phyloP scores from a whole-genome alignment of 2,888 invertebrate genomes.

The Idaea aversata region DNA sequence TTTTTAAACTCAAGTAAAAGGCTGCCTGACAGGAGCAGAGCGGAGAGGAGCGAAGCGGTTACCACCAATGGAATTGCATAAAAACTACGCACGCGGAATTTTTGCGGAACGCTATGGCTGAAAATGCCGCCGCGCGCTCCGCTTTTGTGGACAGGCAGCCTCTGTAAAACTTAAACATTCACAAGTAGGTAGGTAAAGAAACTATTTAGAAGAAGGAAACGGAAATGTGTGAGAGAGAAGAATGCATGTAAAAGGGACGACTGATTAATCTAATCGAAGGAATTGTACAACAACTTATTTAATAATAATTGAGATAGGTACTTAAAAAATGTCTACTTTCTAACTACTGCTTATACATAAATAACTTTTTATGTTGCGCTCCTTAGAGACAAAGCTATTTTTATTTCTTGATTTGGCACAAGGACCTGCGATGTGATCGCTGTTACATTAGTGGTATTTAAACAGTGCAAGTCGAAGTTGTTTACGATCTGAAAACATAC shows the following conservation, averaged over 20 bases:
- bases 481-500: conserved; percentile 73
- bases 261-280: neutral
- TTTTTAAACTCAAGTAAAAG: no score
- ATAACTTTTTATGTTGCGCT: conserved; percentile 16
- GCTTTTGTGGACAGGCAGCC: no score
- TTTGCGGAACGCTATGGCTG: no score
- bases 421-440: conserved; percentile 79
- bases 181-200: no score
- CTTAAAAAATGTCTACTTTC: neutral
- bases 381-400: conserved; percentile 48
- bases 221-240: neutral
- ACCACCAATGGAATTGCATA: no score
- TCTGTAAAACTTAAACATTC: no score
- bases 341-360: neutral
- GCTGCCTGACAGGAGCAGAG: no score
- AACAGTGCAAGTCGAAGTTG: conserved; percentile 74
- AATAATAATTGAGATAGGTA: neutral
- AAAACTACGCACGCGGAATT: no score
- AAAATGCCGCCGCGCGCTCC: no score
- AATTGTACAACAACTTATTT: neutral
- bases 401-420: conserved; percentile 75
- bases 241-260: neutral
- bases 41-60: no score
- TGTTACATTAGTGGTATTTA: conserved; percentile 66
- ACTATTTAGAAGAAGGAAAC: no score